These are phyloP conservation scores for Odontophorus gujanensis DNA, from an alignment of 2,113 vertebrate genomes.

Conservation along the genomic window DNA sequence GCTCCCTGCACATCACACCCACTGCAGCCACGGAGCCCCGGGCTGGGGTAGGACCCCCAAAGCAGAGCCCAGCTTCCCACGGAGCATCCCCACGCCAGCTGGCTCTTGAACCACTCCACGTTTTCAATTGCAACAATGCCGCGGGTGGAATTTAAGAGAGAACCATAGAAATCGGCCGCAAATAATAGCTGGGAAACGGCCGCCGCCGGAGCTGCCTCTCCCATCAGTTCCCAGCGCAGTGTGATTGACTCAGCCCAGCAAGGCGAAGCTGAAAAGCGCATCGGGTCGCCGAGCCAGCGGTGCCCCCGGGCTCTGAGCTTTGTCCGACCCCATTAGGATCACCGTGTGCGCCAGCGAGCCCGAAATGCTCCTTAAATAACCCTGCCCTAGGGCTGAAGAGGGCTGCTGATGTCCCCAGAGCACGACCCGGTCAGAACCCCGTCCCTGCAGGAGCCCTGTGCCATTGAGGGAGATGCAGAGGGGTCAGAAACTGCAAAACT, in stretches of 20 bases:
- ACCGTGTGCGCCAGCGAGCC: rapidly evolving
- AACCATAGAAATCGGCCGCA: background rate
- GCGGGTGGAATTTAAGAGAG: background rate
- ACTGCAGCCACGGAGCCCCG: background rate
- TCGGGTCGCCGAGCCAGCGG: background rate
- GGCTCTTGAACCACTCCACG: too few species aligned
- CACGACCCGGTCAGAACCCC: background rate
- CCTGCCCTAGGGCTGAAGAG: rapidly evolving
- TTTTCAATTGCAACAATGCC: too few species aligned
- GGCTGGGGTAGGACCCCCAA: background rate
- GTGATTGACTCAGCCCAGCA: rapidly evolving
- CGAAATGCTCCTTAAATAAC: background rate
- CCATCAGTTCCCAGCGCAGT: rapidly evolving
- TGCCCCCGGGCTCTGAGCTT: background rate
- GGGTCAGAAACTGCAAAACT: background rate
- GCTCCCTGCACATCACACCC: background rate
- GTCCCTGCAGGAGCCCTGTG: background rate
- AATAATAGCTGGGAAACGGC: background rate
- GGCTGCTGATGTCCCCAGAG: background rate
- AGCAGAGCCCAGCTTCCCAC: background rate
- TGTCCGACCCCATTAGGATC: background rate
- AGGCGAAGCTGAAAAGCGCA: rapidly evolving
- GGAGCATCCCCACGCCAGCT: background rate
- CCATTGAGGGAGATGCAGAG: background rate
- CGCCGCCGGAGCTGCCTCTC: background rate